phyloP scores from a whole-genome alignment of 2,888 invertebrate species.

The Andrena marginata region DNA sequence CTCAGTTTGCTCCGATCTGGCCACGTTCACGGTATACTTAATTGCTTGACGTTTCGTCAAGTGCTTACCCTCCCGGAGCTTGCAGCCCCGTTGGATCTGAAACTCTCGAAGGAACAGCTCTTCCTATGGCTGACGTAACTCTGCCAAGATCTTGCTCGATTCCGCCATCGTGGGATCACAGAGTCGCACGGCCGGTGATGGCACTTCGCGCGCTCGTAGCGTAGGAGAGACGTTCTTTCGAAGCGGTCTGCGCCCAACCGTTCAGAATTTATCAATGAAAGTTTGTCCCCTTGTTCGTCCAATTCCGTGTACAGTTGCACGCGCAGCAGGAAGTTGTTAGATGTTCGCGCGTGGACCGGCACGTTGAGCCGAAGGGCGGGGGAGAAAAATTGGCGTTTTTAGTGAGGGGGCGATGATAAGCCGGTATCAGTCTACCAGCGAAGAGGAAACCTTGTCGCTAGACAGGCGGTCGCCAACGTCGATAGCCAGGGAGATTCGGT shows the following conservation, averaged over 20 bases:
- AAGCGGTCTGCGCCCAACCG: background rate
- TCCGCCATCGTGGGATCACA: background rate
- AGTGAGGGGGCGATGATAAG: constrained; percentile 63
- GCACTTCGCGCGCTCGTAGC: background rate
- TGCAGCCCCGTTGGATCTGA: no score
- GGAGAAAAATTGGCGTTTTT: constrained; percentile 59
- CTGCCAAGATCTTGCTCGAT: constrained; percentile 3
- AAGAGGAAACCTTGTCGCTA: constrained; percentile 74
- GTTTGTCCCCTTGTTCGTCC: background rate
- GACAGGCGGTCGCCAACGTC: constrained; percentile 81
- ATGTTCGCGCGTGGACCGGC: constrained; percentile 32
- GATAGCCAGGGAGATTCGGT: constrained; percentile 56
- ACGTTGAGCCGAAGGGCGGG: constrained; percentile 24
- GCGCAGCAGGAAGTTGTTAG: constrained; percentile 10
- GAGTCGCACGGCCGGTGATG: background rate
- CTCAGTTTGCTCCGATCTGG: constrained; percentile 66
- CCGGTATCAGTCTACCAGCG: constrained; percentile 56
- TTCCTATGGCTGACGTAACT: constrained; percentile 7
- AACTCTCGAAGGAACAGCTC: background rate
- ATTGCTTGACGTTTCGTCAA: background rate
- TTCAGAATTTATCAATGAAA: constrained; percentile 20
- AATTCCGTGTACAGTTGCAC: background rate
- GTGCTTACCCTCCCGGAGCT: background rate
- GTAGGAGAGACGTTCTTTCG: background rate
- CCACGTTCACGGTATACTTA: constrained; percentile 18